Evolutionary conservation across 2,797 vertebrate species (phyloP), one percentile per base, ranked within the genome.

Genomic region (Pitangus sulphuratus): DNA sequence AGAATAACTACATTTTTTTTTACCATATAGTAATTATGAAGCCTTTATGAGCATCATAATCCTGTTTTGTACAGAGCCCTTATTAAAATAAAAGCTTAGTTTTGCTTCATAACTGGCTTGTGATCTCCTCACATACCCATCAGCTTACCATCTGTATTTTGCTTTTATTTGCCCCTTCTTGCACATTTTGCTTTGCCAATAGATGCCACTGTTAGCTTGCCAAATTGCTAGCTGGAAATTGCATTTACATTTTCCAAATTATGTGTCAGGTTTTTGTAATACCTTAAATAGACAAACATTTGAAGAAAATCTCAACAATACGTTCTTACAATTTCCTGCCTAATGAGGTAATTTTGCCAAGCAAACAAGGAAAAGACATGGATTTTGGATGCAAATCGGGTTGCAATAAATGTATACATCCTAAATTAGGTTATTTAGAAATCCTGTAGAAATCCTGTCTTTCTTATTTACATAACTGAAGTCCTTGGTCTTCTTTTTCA

Each of bases 111-210:
- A 79, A 42, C 22, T 89, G 62, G 20, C 58, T 64, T 84, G 33
- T 72, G 79, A 60, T 72, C 22, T 87, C 35, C 6, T 91, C 42
- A 40, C 45, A 61, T 48, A 71, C 3, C 40, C 65, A 68, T 60
- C 71, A 71, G 37, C 31, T 40, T 37, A 48, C 48, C 57, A 79
- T 51, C 54, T 79, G 28, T 33, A 48, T 76, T 87, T 85, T 91
- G 70, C 17, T 89, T 93, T 93, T 68, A 82, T 91, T 60, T 87
- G n/a, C 66, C 75, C 24, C 78, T 79, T 84, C 66, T 65, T 91
- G 65, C 57, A 86, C 74, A 37, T 94, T 89, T 54, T 78, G 37
- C 37, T 87, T 91, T 91, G 70, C 42, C 61, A 64, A 56, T 48
- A 68, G 84, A 78, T 79, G 70, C 44, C 62, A 68, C 50, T 69